Conservation (phyloP, 2,888 invertebrate species). For the Chloroclysta siterata region DNA sequence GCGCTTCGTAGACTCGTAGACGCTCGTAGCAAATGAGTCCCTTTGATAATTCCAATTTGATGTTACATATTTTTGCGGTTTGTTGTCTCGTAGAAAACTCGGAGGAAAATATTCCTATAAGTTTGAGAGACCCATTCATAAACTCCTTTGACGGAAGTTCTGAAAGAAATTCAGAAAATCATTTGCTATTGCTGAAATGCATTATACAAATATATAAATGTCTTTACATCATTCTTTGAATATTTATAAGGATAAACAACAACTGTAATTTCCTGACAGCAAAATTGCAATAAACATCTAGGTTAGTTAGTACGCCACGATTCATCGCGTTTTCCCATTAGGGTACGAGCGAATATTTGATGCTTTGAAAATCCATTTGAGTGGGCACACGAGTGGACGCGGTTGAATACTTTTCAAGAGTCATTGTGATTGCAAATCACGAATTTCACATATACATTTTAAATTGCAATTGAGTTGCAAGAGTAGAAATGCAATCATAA, state of each 20-base stretch:
- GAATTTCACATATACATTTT: too few species aligned
- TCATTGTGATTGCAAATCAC: background rate
- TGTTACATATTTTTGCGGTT: too few species aligned
- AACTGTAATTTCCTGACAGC: conserved; percentile 2
- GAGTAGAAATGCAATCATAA: background rate
- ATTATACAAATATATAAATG: background rate
- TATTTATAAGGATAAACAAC: conserved; percentile 2
- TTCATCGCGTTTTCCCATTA: background rate
- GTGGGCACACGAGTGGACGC: background rate
- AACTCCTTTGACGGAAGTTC: background rate
- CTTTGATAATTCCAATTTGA: background rate
- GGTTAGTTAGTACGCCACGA: background rate
- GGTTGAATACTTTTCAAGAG: background rate
- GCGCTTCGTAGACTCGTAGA: conserved; percentile 41
- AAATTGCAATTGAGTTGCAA: background rate
- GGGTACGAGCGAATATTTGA: background rate
- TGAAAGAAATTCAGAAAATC: background rate
- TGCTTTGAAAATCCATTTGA: background rate
- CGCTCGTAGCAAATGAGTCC: conserved; percentile 31
- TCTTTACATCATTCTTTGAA: background rate
- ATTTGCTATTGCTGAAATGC: background rate
- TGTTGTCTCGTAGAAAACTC: background rate
- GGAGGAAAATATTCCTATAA: background rate
- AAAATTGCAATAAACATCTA: conserved; percentile 1
- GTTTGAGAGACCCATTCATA: background rate